These are phyloP conservation scores for Epistrophella euchroma DNA, from an alignment of 2,888 invertebrate species.

Conservation along the genomic window DNA sequence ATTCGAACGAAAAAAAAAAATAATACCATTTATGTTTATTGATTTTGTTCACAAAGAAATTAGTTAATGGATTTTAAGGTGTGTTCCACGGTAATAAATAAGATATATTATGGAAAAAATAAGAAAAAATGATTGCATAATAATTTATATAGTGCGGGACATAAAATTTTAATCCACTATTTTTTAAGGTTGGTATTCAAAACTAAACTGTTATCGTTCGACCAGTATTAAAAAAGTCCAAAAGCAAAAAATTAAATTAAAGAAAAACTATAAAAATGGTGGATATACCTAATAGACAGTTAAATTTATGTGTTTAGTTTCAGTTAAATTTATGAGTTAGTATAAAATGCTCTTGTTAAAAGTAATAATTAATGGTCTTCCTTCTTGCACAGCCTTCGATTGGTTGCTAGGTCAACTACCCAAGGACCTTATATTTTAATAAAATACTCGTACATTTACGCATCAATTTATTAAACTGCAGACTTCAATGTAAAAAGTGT, in stretches of 20 bases:
- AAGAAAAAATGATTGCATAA: not conserved
- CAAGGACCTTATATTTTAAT: no score
- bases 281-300: not conserved
- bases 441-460: no score
- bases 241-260: not conserved
- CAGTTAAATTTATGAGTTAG: no score
- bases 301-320: no score
- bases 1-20: not conserved
- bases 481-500: no score
- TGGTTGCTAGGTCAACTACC: no score
- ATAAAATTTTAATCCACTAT: not conserved
- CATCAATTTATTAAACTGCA: no score
- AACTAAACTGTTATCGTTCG: no score
- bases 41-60: conserved; percentile 2
- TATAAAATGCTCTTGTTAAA: no score
- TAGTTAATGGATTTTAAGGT: conserved; percentile 28
- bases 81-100: not conserved
- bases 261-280: not conserved
- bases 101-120: not conserved
- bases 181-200: not conserved
- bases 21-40: conserved; percentile 2
- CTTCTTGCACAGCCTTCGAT: no score
- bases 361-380: no score
- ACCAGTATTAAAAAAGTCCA: no score
- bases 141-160: not conserved